Base-by-base conservation (phyloP, 2,113 vertebrate species). In the Phoxinus phoxinus region DNA sequence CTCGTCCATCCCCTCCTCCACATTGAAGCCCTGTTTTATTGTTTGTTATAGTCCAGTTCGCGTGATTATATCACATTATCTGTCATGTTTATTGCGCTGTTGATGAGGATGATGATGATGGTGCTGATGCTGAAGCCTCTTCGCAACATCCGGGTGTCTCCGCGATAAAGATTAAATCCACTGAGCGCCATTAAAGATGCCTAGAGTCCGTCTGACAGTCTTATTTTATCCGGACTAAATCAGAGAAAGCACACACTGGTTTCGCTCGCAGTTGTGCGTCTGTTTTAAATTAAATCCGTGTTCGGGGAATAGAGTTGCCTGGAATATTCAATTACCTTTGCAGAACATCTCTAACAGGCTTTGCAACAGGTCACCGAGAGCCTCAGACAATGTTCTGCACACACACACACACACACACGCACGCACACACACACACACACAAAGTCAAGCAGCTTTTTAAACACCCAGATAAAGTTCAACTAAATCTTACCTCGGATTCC, bases 1-100 rank as follows among this genome's bases (percentile, higher is more conserved):
- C 90, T 91, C 92, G 90, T 92, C 91, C 95, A 95, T 94, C 90
- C 93, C 94, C 93, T 86, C 90, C 89, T 94, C 93, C 90, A 93
- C 94, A 94, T 95, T 79, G 93, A 95, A 93, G 89, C 84, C 80
- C 67, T 88, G 88, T 88, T 86, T 71, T 92, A 46, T 84, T 11
- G 35, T 30, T 61, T 74, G 19, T 17, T 73, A 10, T 17, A 65
- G 48, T 83, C 51, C 46, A 27, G 13, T 44, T 67, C 35, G 85
- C 88, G 81, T 56, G 80, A 79, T 85, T 82, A 86, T 21, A 13
- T 82, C 25, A 51, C 17, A 51, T 48, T 9, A 51, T 69, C 63
- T 51, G 13, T 48, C 19, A 12, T 91, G 89, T 88, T 88, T 83
- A 72, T 91, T 88, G 89, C 81, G 81, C 88, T 91, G 90, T 82